phyloP scores from a whole-genome alignment of 2,797 vertebrate species.

The Thripadectes ignobilis region DNA sequence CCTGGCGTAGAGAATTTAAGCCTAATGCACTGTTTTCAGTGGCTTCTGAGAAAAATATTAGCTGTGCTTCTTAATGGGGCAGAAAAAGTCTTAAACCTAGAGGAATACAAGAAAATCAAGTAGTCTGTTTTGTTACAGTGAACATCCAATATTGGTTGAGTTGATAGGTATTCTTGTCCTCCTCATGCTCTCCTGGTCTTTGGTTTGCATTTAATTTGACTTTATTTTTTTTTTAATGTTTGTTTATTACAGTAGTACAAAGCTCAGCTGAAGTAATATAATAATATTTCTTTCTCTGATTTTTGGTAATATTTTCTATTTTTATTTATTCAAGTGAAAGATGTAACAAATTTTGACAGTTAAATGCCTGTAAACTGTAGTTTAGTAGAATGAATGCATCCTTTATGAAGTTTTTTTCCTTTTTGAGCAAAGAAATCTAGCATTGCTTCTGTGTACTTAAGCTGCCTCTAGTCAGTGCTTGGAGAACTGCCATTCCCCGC shows the following conservation, averaged over 20 bases:
- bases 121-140: background rate
- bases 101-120: background rate
- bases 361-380: background rate
- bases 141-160: background rate
- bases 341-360: background rate
- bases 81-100: background rate
- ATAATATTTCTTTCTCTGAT: background rate
- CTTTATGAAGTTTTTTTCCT: constrained; percentile 12
- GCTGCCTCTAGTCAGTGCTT: background rate
- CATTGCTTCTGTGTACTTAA: background rate
- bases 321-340: background rate
- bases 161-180: background rate
- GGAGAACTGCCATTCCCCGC: background rate
- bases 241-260: background rate
- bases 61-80: background rate
- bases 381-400: background rate
- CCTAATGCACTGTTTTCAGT: background rate
- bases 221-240: background rate
- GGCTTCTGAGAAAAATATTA: background rate
- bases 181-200: background rate
- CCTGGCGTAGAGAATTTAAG: background rate
- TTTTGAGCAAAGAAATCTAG: background rate
- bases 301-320: background rate
- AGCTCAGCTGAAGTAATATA: background rate
- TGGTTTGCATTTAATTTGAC: background rate